phyloP scores from a whole-genome alignment of 2,888 invertebrate species.

The Rambutsinella grinnellia region DNA sequence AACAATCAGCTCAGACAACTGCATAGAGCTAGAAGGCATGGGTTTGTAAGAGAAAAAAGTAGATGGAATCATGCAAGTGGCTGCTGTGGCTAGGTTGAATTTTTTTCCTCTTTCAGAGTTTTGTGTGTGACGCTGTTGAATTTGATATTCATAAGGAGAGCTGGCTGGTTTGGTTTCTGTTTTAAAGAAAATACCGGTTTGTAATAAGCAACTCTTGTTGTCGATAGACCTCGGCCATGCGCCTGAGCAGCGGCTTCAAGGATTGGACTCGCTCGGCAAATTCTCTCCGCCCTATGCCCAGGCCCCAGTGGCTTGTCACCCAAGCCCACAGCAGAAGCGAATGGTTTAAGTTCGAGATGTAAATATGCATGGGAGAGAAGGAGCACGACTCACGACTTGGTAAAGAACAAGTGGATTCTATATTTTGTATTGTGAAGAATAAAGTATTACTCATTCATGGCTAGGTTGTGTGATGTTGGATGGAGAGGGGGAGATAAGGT shows the following conservation, averaged over 20 bases:
- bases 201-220: constrained; percentile 38
- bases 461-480: no score
- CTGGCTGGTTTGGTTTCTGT: constrained; percentile 13
- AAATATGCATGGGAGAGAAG: constrained; percentile 23
- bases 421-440: not conserved
- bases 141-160: constrained; percentile 14
- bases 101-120: constrained; percentile 4
- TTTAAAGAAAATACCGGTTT: constrained; percentile 51
- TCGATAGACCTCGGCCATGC: constrained; percentile 58
- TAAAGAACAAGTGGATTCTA: not conserved
- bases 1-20: no score
- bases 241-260: constrained; percentile 54
- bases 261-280: constrained; percentile 56
- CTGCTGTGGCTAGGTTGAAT: no score
- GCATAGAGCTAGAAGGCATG: no score
- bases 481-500: constrained; percentile 26
- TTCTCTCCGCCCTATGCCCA: constrained; percentile 55
- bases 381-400: constrained; percentile 1
- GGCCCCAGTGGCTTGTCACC: constrained; percentile 54
- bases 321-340: constrained; percentile 50
- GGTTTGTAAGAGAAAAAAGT: no score
- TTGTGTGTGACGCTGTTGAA: not conserved
- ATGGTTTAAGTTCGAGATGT: constrained; percentile 37
- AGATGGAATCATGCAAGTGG: constrained; percentile 44
- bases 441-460: not conserved